A percentile compares a stretch with the other conserved stretches of the same genome.
Evolutionary conservation across 2,113 vertebrate genomes (phyloP).

Genomic region (Neogale vison): DNA sequence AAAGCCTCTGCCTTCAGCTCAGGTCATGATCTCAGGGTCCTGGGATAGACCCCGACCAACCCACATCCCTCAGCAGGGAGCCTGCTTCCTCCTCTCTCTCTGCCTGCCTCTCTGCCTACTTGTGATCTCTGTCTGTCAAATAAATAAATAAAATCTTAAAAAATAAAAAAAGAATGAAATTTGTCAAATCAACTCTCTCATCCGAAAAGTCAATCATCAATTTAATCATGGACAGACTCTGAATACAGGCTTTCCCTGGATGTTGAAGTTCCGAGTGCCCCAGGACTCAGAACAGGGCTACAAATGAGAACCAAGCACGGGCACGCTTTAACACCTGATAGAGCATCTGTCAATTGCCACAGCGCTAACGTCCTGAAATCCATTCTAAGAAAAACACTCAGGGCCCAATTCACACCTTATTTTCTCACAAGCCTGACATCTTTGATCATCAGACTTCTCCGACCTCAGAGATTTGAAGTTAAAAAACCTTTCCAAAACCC

Average conservation of each 20-base stretch:
- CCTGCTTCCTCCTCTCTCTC: no score
- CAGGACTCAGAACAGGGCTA: not conserved
- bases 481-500: slow-evolving; percentile 34
- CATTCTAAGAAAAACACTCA: slow-evolving; percentile 6
- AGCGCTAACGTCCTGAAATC: slow-evolving; percentile 2
- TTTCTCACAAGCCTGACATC: slow-evolving; percentile 56
- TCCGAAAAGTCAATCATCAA: slow-evolving; percentile 2
- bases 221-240: not conserved
- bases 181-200: slow-evolving; percentile 21
- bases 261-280: not conserved
- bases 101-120: no score
- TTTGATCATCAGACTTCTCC: slow-evolving; percentile 57
- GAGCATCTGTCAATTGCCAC: slow-evolving; percentile 8
- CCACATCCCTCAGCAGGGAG: no score
- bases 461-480: slow-evolving; percentile 38
- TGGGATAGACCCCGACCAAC: no score
- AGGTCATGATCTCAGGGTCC: no score
- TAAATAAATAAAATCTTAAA: no score
- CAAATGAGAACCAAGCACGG: not conserved
- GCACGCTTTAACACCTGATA: slow-evolving; percentile 7
- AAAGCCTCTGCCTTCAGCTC: no score
- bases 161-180: not conserved
- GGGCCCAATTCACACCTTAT: slow-evolving; percentile 39
- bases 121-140: no score
- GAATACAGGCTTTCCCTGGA: not conserved